Evolutionary conservation across 2,888 invertebrate genomes (phyloP).

Genomic region (Nyleta sp.): DNA sequence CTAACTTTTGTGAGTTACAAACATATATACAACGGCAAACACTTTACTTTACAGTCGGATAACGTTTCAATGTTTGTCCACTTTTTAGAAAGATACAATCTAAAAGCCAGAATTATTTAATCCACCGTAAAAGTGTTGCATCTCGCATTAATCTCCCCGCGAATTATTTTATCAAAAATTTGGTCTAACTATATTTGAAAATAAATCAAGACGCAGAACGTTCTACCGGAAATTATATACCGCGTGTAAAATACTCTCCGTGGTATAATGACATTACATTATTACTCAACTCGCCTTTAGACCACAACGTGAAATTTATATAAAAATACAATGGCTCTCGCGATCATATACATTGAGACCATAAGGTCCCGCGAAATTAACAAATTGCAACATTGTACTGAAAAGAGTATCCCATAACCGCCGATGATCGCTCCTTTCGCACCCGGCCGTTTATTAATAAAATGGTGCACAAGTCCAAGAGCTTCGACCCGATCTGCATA

Average conservation of each 20-base stretch:
- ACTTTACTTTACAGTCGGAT: too few relatives aligned
- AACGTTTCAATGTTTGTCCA: too few relatives aligned
- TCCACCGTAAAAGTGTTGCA: background rate
- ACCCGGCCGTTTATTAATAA: constrained; percentile 66
- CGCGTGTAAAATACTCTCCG: background rate
- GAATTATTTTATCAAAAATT: constrained; percentile 3
- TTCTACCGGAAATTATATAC: constrained; percentile 19
- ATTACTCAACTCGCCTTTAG: constrained; percentile 19
- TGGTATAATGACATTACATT: constrained; percentile 18
- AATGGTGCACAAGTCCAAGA: constrained; percentile 62
- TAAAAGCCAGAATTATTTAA: too few relatives aligned
- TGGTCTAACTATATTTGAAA: background rate
- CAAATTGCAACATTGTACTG: constrained; percentile 60
- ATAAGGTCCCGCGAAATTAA: constrained; percentile 46
- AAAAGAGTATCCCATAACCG: constrained; percentile 49
- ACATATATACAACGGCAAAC: constrained; percentile 14
- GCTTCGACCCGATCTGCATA: constrained; percentile 73
- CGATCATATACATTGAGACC: constrained; percentile 34
- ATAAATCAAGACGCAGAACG: constrained; percentile 1
- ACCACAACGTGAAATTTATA: constrained; percentile 40
- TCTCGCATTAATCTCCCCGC: too few relatives aligned
- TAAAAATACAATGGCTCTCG: constrained; percentile 35
- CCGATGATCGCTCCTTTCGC: constrained; percentile 58
- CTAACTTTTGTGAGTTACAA: constrained; percentile 15
- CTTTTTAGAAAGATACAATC: too few relatives aligned